A percentile compares a stretch with the other conserved stretches of the same genome.
phyloP scores from a whole-genome alignment of 2,113 vertebrate species.

The Grammomys dolichurus region DNA sequence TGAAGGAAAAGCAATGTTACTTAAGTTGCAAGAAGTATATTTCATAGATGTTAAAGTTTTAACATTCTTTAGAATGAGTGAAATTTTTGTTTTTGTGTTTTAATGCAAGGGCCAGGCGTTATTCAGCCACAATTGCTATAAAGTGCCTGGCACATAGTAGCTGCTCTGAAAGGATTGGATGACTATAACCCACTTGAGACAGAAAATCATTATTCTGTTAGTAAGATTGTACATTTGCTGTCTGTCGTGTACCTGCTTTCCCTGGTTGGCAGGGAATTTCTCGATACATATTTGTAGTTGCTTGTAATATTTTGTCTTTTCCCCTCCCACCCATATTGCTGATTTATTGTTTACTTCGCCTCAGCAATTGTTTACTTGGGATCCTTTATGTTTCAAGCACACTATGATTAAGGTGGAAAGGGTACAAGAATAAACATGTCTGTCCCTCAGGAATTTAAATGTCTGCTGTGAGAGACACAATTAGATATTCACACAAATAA shows the following conservation, averaged over 20 bases:
- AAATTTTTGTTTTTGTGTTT: not conserved
- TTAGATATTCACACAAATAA: slow-evolving; percentile 23
- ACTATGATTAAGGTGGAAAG: not conserved
- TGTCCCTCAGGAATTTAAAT: not conserved
- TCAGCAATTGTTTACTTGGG: not conserved
- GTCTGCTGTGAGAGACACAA: not conserved
- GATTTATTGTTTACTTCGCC: slow-evolving; percentile 7
- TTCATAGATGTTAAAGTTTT: slow-evolving; percentile 20
- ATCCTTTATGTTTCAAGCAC: not conserved
- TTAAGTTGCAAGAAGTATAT: not conserved
- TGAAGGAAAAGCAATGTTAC: not conserved
- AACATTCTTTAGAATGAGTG: not conserved
- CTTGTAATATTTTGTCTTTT: not conserved
- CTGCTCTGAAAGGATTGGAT: not conserved
- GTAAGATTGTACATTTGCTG: not conserved
- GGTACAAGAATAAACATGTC: not conserved
- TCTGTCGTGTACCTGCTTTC: not conserved
- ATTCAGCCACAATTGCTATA: not conserved
- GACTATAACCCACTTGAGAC: not conserved
- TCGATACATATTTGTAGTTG: not conserved
- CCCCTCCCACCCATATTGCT: not conserved
- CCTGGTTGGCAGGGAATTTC: not conserved
- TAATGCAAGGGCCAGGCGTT: not conserved
- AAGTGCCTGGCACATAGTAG: not conserved
- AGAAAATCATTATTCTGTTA: not conserved